These are phyloP conservation scores for Ceratina japonica DNA, from an alignment of 1,140 invertebrate genomes.

Conservation along the genomic window DNA sequence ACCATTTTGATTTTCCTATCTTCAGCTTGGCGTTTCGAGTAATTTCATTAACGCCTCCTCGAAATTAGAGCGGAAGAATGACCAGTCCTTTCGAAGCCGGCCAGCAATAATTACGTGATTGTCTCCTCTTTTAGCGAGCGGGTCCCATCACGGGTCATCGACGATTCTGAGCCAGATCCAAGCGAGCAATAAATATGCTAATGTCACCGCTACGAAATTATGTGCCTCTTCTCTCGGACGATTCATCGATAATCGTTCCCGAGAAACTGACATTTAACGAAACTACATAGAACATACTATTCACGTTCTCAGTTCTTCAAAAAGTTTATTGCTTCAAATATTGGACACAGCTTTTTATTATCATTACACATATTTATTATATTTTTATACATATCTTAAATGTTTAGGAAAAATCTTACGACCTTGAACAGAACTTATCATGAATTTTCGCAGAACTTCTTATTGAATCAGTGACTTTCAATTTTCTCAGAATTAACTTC, in stretches of 20 bases:
- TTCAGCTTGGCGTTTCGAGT: conserved; percentile 2
- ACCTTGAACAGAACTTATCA: no score
- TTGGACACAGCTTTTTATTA: no score
- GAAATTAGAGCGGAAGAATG: conserved; percentile 17
- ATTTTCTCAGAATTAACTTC: no score
- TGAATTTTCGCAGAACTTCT: no score
- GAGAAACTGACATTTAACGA: not conserved
- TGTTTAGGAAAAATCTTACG: no score
- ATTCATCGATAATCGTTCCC: not conserved
- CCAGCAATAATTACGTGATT: conserved; percentile 39
- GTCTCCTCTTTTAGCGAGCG: conserved; percentile 11
- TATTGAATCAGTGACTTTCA: no score
- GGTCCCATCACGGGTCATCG: conserved; percentile 10
- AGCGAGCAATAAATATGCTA: conserved; percentile 73
- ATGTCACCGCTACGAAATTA: conserved; percentile 54
- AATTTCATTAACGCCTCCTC: conserved; percentile 27
- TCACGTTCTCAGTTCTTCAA: no score
- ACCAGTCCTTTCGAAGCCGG: conserved; percentile 12
- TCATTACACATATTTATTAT: no score
- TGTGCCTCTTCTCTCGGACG: conserved; percentile 12
- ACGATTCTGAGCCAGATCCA: conserved; percentile 24
- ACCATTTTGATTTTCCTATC: no score
- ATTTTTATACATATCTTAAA: no score
- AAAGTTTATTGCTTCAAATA: no score
- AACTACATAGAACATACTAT: no score